Evolutionary conservation across 2,113 vertebrate species (phyloP), one percentile per base, ranked within the genome.

Genomic region (Microtus richardsoni): DNA sequence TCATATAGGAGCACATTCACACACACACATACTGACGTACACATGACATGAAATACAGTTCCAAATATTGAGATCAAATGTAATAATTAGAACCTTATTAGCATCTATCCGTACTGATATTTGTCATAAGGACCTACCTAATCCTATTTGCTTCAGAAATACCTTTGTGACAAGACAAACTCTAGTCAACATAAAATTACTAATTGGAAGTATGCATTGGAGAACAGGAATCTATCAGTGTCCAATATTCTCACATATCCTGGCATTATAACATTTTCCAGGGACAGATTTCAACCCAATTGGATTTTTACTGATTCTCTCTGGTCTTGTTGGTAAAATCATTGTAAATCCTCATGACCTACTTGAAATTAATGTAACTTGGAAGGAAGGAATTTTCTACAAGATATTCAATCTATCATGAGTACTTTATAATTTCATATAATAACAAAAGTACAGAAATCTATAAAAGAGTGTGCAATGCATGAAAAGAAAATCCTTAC

Each of bases 291-390:
- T 77, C 44, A 24, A 73, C 28, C 22, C 62, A 83, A 13, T 52
- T 36, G 44, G 33, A 33, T 70, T 71, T 79, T 16, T 30, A 49
- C 2, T 93, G 16, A 73, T 79, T 88, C 21, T 90, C 28, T 54
- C 64, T 24, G 47, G 16, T 41, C 39, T 19, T 85, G 54, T 58
- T 92, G 21, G 44, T 73, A 73, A 39, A 85, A 88, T 33, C 54
- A n/a, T 16, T 60, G 52, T n/a, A 88, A 68, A 88, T 73, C 13
- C 30, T 3, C 8, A 80, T n/a, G 30, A 82, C 44, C 16, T 60
- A 33, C 58, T 64, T 95, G 60, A 94, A 91, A 90, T 70, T 47
- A 77, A 78, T 91, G 39, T 4, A 73, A 49, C n/a, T 14, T 17
- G 2, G 9, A 95, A 82, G 47, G 39, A 62, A 54, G 33, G 5